phyloP scores from a whole-genome alignment of 1,140 invertebrate genomes.

The Cyclargus thomasi region DNA sequence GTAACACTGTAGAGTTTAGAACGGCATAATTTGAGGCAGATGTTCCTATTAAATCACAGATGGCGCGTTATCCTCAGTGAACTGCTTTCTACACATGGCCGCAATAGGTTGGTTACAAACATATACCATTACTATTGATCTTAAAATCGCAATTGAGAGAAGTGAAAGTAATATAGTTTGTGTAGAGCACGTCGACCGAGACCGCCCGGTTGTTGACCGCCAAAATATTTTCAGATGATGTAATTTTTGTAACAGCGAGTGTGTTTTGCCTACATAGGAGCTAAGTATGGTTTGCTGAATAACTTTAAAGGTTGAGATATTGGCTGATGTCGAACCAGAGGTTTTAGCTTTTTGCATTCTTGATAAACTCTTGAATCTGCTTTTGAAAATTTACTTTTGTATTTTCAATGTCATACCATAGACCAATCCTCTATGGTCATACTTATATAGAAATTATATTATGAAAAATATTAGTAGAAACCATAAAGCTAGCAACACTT shows the following conservation, averaged over 20 bases:
- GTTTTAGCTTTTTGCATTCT: too few species aligned
- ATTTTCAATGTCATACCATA: too few species aligned
- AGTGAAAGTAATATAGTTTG: constrained; percentile 48
- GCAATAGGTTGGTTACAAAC: neutral
- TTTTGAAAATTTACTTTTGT: too few species aligned
- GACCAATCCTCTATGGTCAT: too few species aligned
- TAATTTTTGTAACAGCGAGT: constrained; percentile 38
- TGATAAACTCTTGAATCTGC: too few species aligned
- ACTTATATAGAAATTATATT: too few species aligned
- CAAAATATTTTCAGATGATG: constrained; percentile 49
- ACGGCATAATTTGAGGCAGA: too few species aligned
- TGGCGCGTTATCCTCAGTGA: constrained; percentile 21
- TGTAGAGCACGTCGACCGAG: constrained; percentile 48
- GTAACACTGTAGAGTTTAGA: too few species aligned
- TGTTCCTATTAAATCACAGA: constrained; percentile 34
- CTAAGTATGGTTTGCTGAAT: neutral
- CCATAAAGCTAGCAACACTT: too few species aligned
- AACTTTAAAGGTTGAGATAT: neutral
- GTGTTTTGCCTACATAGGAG: neutral
- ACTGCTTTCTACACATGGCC: neutral
- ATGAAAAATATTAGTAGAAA: too few species aligned
- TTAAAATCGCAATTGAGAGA: constrained; percentile 26
- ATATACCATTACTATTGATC: neutral
- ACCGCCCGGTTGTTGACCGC: constrained; percentile 59
- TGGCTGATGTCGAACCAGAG: neutral